Base-by-base conservation (phyloP, 1,140 invertebrate species). In the Varroa destructor region DNA sequence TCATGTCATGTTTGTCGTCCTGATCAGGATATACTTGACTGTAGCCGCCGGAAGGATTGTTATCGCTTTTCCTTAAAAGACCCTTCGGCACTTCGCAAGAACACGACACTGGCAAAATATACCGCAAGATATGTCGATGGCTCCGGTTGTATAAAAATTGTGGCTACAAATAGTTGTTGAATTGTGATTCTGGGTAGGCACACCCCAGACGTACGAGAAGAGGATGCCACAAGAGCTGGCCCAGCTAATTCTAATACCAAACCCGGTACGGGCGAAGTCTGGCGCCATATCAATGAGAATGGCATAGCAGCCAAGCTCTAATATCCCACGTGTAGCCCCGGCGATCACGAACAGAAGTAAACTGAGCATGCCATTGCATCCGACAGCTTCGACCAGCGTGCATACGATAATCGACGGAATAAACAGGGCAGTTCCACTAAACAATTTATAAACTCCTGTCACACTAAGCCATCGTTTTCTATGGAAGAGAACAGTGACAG, bases 231-330 rank as follows among this genome's bases (percentile, higher is more conserved):
- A 36, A 46, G 40, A 67, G 46, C 61, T 67, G 8, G 12, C 61
- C 36, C 2, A 67, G 40, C 61, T 67, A 2, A 67, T 37, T 4
- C 14, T 67, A 2, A 67, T 67, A 3, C 61, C 61, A 8, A 67
- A 67, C 3, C 14, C 61, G 55, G 42, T 72, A 73, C 75, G 74
- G 25, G 75, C 75, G 70, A 74, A 75, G n/a, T 74, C 72, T 6
- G 75, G 75, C 6, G 75, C 71, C 75, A 76, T 76, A 43, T 76
- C 75, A 25, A 76, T 73, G 51, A 72, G 75, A 36, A 73, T 75
- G 3, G 74, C 74, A 56, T 74, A 72, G 55, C 72, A 76, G 0
- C 76, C 75, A 58, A 73, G 71, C 40, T 72, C 73, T 10, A 71
- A 73, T 37, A 72, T 72, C 25, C 76, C 76, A 72, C 75, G 75